Conservation (phyloP, 2,888 invertebrate species). For the Galerucella pusilla region DNA sequence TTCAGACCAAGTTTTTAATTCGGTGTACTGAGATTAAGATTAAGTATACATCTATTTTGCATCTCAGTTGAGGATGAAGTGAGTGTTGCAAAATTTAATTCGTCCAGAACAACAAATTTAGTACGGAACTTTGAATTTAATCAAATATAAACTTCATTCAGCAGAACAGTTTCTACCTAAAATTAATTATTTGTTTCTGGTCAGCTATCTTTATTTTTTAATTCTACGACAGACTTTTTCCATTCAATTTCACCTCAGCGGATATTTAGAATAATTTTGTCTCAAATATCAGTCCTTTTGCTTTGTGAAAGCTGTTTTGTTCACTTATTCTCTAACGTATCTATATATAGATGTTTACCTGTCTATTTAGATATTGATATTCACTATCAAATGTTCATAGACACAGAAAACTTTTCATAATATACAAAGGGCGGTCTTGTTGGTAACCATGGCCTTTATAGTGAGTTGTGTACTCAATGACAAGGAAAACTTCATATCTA, state of each 20-base stretch:
- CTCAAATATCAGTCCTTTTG: not conserved
- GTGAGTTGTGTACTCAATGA: slow-evolving; percentile 25
- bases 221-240: not conserved
- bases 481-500: slow-evolving; percentile 9
- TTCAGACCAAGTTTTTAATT: slow-evolving; percentile 47
- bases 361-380: not conserved
- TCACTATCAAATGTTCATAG: slow-evolving; percentile 1
- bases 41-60: slow-evolving; percentile 46
- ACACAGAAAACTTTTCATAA: slow-evolving; percentile 4
- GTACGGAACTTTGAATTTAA: not conserved
- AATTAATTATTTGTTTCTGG: too few species aligned
- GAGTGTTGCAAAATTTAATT: slow-evolving; percentile 37
- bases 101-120: slow-evolving; percentile 11
- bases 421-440: slow-evolving; percentile 17
- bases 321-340: not conserved
- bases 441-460: slow-evolving; percentile 29
- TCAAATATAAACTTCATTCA: not conserved
- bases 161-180: not conserved
- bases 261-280: not conserved
- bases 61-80: slow-evolving; percentile 44
- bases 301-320: not conserved
- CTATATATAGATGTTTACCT: not conserved
- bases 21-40: slow-evolving; percentile 36
- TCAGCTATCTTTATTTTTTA: too few species aligned
- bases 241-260: not conserved